A percentile compares a stretch with the other conserved stretches of the same genome.
phyloP scores from a whole-genome alignment of 2,797 vertebrate genomes.

The Falco novaeseelandiae region DNA sequence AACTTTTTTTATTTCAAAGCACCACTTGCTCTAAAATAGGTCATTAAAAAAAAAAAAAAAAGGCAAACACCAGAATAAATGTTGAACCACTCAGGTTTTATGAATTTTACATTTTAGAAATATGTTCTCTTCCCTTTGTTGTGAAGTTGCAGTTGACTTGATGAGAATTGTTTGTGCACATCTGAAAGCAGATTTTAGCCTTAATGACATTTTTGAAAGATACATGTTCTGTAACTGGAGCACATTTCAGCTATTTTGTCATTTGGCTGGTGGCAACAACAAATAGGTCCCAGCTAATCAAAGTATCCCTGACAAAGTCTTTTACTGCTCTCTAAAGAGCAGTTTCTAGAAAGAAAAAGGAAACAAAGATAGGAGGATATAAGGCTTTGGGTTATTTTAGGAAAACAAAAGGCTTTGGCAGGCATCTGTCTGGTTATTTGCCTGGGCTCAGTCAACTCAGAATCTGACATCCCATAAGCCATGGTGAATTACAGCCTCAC shows the following conservation, averaged over 20 bases:
- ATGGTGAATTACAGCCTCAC: not conserved
- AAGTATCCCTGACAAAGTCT: not conserved
- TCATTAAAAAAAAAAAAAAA: not conserved
- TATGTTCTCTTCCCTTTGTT: not conserved
- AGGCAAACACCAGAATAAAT: not conserved
- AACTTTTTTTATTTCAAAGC: not conserved
- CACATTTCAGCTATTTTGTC: not conserved
- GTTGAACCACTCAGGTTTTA: not conserved
- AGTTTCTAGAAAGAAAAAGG: constrained; percentile 8
- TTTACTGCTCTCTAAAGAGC: not conserved
- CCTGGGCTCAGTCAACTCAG: not conserved
- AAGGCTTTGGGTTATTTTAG: constrained; percentile 46
- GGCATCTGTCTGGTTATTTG: constrained; percentile 40
- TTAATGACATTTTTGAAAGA: constrained; percentile 15
- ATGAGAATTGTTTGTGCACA: not conserved
- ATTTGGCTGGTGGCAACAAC: not conserved
- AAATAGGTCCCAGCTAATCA: not conserved
- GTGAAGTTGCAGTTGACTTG: not conserved
- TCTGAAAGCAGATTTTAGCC: not conserved
- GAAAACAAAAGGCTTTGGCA: constrained; percentile 40
- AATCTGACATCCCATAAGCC: constrained; percentile 10
- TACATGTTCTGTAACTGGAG: not conserved
- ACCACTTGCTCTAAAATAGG: not conserved
- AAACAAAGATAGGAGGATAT: constrained; percentile 46
- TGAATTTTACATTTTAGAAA: not conserved